Conservation (phyloP, 2,113 vertebrate genomes). For the Ammodytes dubius region DNA sequence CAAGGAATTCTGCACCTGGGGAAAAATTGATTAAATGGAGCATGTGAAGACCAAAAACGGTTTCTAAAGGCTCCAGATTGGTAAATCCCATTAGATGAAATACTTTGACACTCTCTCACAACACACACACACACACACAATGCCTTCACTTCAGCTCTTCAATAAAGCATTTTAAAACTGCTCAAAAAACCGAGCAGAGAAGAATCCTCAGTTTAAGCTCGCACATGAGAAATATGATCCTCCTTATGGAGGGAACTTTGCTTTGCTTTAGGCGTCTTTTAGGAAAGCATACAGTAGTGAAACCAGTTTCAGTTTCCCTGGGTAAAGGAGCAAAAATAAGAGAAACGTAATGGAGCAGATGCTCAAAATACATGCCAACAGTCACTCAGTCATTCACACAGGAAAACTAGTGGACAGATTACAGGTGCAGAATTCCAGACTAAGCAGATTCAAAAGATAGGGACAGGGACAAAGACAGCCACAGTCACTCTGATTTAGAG, state of each 20-base stretch:
- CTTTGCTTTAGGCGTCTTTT: constrained; percentile 77
- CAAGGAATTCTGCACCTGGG: constrained; percentile 86
- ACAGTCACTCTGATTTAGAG: constrained; percentile 71
- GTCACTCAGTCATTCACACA: constrained; percentile 50
- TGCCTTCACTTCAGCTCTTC: constrained; percentile 79
- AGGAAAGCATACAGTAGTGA: constrained; percentile 78
- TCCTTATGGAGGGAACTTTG: constrained; percentile 82
- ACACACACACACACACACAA: constrained; percentile 56
- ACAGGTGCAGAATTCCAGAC: constrained; percentile 88
- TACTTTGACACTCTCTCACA: constrained; percentile 74
- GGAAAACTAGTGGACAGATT: constrained; percentile 60
- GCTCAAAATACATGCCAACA: constrained; percentile 68
- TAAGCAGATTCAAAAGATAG: constrained; percentile 60
- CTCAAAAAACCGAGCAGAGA: constrained; percentile 82
- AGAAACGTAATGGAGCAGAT: constrained; percentile 51
- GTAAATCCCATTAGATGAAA: constrained; percentile 69
- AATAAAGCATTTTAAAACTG: constrained; percentile 83
- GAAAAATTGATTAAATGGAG: constrained; percentile 71
- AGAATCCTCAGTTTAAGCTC: constrained; percentile 78
- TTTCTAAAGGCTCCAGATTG: constrained; percentile 74
- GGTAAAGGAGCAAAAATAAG: constrained; percentile 67
- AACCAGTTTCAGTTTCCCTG: constrained; percentile 64
- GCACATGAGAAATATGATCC: constrained; percentile 81
- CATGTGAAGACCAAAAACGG: constrained; percentile 77
- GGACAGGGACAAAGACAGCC: constrained; percentile 64